These are phyloP conservation scores for Hesperophylax magnus DNA, from an alignment of 1,140 invertebrate genomes.

Conservation along the genomic window DNA sequence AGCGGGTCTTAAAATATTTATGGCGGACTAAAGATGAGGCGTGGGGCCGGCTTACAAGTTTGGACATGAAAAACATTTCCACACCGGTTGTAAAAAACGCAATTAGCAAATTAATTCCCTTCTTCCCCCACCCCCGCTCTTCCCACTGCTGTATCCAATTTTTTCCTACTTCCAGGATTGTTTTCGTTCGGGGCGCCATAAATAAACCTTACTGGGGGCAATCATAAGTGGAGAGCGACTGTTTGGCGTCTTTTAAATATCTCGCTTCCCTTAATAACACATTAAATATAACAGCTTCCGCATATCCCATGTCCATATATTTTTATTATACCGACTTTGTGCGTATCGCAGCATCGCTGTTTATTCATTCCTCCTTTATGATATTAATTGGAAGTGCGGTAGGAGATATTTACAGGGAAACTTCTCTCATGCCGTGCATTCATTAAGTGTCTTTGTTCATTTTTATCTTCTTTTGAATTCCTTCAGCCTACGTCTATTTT, in stretches of 20 bases:
- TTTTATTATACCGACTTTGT: constrained; percentile 27
- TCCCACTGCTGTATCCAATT: constrained; percentile 45
- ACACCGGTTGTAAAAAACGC: constrained; percentile 53
- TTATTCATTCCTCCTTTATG: not conserved
- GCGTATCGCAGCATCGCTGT: constrained; percentile 15
- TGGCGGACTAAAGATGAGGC: constrained; percentile 48
- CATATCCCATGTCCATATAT: constrained; percentile 25
- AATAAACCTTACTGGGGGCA: constrained; percentile 38
- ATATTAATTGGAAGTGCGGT: constrained; percentile 5
- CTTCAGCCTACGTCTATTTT: no score
- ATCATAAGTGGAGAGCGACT: constrained; percentile 36
- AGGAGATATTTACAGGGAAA: not conserved
- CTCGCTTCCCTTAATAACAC: constrained; percentile 27
- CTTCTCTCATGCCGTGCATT: not conserved
- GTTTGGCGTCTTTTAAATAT: constrained; percentile 41
- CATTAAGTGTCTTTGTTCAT: not conserved
- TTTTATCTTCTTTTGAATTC: not conserved
- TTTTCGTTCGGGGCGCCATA: constrained; percentile 42
- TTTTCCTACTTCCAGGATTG: constrained; percentile 41
- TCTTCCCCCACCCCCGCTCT: constrained; percentile 30
- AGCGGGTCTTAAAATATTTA: constrained; percentile 27
- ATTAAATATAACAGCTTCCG: constrained; percentile 33
- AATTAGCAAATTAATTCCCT: constrained; percentile 58
- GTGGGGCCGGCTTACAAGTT: constrained; percentile 54
- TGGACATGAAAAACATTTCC: constrained; percentile 52